phyloP scores from a whole-genome alignment of 2,113 vertebrate genomes.

The Etia nguti region DNA sequence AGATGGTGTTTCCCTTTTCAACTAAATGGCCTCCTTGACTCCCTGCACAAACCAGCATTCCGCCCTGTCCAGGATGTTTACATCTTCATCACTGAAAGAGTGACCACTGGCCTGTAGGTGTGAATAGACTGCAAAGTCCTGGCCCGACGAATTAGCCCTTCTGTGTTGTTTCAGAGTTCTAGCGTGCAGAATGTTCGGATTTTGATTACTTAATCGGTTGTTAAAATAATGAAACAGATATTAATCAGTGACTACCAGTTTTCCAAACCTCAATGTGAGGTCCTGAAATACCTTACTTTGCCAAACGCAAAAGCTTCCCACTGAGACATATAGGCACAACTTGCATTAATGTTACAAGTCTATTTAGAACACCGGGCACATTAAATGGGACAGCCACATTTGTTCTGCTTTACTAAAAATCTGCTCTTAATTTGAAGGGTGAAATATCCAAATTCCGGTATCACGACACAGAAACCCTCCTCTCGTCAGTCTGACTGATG shows the following conservation, averaged over 20 bases:
- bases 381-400: not conserved
- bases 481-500: not conserved
- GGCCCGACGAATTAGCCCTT: not conserved
- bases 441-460: not conserved
- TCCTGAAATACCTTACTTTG: not conserved
- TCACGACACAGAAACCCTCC: not conserved
- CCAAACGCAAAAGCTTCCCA: not conserved
- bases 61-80: not conserved
- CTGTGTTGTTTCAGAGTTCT: not conserved
- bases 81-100: not conserved
- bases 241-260: not conserved
- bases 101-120: not conserved
- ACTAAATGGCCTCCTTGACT: not conserved
- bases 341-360: not conserved
- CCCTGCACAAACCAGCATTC: not conserved
- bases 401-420: not conserved
- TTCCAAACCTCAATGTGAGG: not conserved
- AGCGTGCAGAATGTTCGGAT: not conserved
- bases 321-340: not conserved
- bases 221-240: not conserved
- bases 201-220: not conserved
- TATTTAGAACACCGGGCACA: not conserved
- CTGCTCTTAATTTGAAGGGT: conserved; percentile 21
- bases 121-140: not conserved
- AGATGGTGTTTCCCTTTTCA: not conserved